Conservation (phyloP, 64 coral and sea anemone species). For the Montipora efflorescens region DNA sequence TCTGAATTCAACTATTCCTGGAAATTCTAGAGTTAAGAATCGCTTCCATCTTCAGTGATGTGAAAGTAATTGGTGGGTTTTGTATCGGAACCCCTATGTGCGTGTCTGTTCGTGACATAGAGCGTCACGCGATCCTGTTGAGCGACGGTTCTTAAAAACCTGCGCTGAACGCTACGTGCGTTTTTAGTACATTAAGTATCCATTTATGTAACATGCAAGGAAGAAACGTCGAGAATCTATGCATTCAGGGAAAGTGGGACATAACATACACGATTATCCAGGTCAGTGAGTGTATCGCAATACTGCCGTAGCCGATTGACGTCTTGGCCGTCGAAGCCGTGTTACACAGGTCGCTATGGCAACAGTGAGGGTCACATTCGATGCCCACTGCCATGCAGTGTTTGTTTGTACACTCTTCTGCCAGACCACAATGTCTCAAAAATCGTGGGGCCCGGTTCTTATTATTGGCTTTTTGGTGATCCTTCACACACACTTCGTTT, state of each 20-base stretch:
- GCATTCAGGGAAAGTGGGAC: background rate
- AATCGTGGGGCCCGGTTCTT: background rate
- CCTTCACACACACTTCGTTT: background rate
- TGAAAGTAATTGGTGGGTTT: too few species aligned
- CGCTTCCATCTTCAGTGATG: too few species aligned
- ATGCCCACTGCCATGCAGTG: background rate
- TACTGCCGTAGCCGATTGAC: background rate
- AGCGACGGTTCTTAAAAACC: too few species aligned
- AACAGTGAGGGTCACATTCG: background rate
- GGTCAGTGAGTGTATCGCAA: background rate
- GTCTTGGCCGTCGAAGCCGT: background rate
- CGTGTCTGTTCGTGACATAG: too few species aligned
- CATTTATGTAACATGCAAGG: background rate
- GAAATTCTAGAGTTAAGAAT: too few species aligned
- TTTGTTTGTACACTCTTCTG: background rate
- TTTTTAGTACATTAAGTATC: background rate
- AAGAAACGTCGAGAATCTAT: background rate
- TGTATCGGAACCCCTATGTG: too few species aligned
- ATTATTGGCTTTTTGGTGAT: background rate
- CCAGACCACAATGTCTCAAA: background rate
- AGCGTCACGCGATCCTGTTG: too few species aligned
- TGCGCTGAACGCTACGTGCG: too few species aligned
- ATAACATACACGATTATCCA: background rate
- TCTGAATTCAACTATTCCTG: too few species aligned
- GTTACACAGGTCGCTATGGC: constrained; percentile 26